Conservation (phyloP, 2,113 vertebrate species). For the Desmodus rotundus region DNA sequence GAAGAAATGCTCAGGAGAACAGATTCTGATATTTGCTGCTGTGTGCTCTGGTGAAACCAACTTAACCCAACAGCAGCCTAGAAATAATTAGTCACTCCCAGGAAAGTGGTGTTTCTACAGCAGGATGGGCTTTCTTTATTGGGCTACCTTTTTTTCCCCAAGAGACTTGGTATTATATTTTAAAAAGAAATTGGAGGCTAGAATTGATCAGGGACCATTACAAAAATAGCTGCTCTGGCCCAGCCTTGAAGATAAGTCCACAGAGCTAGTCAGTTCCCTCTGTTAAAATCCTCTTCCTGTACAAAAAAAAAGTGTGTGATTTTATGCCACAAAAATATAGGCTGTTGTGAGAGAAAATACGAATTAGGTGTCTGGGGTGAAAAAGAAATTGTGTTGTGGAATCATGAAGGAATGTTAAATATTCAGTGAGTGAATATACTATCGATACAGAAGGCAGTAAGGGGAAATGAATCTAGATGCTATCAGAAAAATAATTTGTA, state of each 20-base stretch:
- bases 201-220: not conserved
- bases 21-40: not conserved
- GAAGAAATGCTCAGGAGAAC: not conserved
- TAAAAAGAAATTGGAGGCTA: not conserved
- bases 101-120: not conserved
- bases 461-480: not conserved
- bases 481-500: conserved; percentile 1
- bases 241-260: not conserved
- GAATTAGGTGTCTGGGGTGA: not conserved
- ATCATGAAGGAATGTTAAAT: conserved; percentile 3
- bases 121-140: not conserved
- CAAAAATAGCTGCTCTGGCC: not conserved
- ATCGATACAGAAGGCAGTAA: not conserved
- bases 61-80: not conserved
- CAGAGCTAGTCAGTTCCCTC: not conserved
- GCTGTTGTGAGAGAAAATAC: not conserved
- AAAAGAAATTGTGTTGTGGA: not conserved
- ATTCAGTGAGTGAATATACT: not conserved
- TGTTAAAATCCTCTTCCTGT: not conserved
- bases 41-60: not conserved
- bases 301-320: not conserved
- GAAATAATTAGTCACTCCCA: not conserved
- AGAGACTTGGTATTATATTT: not conserved
- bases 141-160: not conserved
- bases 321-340: not conserved